phyloP scores from a whole-genome alignment of 2,113 vertebrate species.

The Psilopogon haemacephalus region DNA sequence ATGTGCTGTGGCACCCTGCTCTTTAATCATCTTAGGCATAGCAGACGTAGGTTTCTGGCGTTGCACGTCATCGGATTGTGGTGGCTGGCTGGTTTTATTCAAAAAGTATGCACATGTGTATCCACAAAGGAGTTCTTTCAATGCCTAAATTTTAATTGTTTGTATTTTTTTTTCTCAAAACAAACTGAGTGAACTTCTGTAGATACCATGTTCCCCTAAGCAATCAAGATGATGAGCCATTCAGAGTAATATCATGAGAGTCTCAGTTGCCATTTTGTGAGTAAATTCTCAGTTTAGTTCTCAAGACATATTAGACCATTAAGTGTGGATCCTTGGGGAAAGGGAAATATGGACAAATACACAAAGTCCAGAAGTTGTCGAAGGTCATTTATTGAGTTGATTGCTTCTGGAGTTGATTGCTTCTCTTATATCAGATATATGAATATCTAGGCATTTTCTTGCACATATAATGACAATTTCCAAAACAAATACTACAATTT shows the following conservation, averaged over 20 bases:
- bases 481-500: background rate
- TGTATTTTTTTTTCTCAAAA: background rate
- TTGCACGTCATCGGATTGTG: background rate
- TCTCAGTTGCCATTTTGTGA: background rate
- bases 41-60: background rate
- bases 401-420: too few species aligned
- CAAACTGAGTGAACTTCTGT: background rate
- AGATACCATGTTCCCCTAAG: background rate
- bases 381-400: background rate
- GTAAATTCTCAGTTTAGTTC: background rate
- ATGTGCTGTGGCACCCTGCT: background rate
- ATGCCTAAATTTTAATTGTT: background rate
- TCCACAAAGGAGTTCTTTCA: background rate
- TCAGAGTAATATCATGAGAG: background rate
- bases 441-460: background rate
- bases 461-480: background rate
- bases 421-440: background rate
- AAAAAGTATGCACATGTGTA: background rate
- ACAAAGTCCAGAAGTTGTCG: background rate
- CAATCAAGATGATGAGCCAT: background rate
- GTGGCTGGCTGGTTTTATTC: background rate
- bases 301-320: background rate
- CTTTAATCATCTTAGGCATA: rapidly evolving
- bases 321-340: background rate
- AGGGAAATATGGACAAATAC: background rate